Percentiles rank a stretch among this genome's conserved stretches.
phyloP scores from a whole-genome alignment of 1,140 invertebrate genomes.

The Lordiphosa collinella region DNA sequence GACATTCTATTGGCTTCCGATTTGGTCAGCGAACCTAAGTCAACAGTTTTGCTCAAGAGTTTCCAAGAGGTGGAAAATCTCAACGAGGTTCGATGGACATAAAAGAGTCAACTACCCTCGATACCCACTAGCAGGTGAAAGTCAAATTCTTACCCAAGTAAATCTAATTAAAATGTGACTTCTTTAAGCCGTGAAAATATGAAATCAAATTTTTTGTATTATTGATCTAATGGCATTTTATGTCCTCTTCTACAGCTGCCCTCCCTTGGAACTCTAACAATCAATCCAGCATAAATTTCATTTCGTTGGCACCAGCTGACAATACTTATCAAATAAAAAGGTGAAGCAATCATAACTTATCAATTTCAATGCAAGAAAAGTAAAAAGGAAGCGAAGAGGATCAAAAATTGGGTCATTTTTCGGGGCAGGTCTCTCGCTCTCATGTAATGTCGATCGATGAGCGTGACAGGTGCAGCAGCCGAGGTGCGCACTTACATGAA shows the following conservation, averaged over 20 bases:
- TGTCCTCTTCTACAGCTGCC: constrained; percentile 39
- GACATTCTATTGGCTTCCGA: constrained; percentile 67
- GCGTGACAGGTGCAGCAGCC: constrained; percentile 67
- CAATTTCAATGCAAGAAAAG: constrained; percentile 29
- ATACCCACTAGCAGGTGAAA: too few relatives aligned
- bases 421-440: constrained; percentile 29
- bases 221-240: constrained; percentile 14
- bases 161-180: constrained; percentile 34
- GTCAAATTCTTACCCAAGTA: neutral
- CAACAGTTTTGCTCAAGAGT: neutral
- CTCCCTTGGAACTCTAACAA: constrained; percentile 28
- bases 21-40: constrained; percentile 63
- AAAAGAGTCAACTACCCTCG: too few relatives aligned
- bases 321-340: constrained; percentile 40
- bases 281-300: constrained; percentile 33
- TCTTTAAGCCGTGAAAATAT: too few relatives aligned
- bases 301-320: constrained; percentile 46
- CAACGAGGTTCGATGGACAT: too few relatives aligned
- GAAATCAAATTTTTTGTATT: constrained; percentile 8
- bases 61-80: neutral
- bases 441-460: constrained; percentile 65
- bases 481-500: constrained; percentile 38
- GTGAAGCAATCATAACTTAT: constrained; percentile 63
- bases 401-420: constrained; percentile 69
- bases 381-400: neutral